Percentiles rank a stretch among this genome's conserved stretches.
These are phyloP conservation scores for Drosophila parabipectinata DNA, from an alignment of 1,140 invertebrate genomes.

Conservation along the genomic window DNA sequence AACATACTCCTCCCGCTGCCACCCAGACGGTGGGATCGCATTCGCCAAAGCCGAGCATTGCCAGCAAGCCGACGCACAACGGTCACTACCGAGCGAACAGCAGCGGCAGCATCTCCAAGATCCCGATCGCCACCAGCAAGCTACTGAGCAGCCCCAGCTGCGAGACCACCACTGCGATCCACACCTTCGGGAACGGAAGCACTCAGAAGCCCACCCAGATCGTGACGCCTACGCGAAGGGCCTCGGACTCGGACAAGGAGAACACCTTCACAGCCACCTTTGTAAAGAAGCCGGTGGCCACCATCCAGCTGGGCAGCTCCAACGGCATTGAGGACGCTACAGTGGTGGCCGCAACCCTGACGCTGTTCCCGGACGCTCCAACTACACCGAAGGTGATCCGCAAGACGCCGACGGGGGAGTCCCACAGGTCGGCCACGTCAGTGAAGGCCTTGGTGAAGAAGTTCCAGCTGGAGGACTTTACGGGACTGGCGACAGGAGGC, in stretches of 20 bases:
- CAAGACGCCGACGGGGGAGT: conserved; percentile 74
- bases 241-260: conserved; percentile 80
- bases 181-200: conserved; percentile 37
- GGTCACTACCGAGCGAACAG: conserved; percentile 42
- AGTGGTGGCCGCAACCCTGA: conserved; percentile 67
- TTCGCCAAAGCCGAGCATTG: conserved; percentile 14
- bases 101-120: conserved; percentile 49
- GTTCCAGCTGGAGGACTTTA: conserved; percentile 77
- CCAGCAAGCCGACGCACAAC: conserved; percentile 45
- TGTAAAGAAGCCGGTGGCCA: conserved; percentile 65
- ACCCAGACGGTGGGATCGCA: conserved; percentile 9
- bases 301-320: conserved; percentile 57
- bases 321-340: conserved; percentile 64
- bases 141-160: conserved; percentile 33
- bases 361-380: conserved; percentile 86
- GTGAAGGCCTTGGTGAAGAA: conserved; percentile 83
- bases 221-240: conserved; percentile 69
- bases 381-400: conserved; percentile 86
- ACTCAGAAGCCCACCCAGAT: conserved; percentile 60
- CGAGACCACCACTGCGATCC: conserved; percentile 57
- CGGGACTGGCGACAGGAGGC: not conserved
- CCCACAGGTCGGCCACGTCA: conserved; percentile 69
- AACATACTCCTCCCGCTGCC: conserved; percentile 6
- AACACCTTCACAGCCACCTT: conserved; percentile 79
- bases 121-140: conserved; percentile 57